Conservation (phyloP, 2,113 vertebrate species). For the Poecilia latipinna region DNA sequence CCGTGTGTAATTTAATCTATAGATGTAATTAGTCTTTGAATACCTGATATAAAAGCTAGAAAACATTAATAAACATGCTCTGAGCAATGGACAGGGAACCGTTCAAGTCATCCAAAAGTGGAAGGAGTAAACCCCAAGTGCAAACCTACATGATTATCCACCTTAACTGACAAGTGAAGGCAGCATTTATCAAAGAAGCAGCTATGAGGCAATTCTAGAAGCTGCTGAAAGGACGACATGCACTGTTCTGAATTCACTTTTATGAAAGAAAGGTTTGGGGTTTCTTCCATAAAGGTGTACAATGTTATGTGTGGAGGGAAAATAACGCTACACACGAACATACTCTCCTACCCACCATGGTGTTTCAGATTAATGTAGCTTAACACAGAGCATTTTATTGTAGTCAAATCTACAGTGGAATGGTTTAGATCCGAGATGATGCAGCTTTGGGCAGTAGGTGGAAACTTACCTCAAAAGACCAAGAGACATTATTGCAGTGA, state of each 20-base stretch:
- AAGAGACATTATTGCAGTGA: too few species aligned
- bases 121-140: neutral
- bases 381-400: too few species aligned
- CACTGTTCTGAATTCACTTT: neutral
- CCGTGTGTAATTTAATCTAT: neutral
- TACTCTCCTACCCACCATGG: too few species aligned
- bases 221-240: neutral
- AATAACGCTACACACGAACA: too few species aligned
- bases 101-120: neutral
- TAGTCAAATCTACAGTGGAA: too few species aligned
- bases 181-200: neutral
- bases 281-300: too few species aligned
- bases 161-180: neutral
- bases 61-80: neutral
- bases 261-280: too few species aligned
- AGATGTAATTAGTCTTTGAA: neutral
- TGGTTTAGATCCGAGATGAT: too few species aligned
- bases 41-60: neutral
- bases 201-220: neutral
- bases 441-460: too few species aligned
- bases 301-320: too few species aligned
- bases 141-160: neutral
- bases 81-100: neutral
- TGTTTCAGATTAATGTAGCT: too few species aligned
- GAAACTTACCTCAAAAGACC: too few species aligned